Evolutionary conservation across 2,113 vertebrate species (phyloP).

Genomic region (Dendrocopos noguchii): DNA sequence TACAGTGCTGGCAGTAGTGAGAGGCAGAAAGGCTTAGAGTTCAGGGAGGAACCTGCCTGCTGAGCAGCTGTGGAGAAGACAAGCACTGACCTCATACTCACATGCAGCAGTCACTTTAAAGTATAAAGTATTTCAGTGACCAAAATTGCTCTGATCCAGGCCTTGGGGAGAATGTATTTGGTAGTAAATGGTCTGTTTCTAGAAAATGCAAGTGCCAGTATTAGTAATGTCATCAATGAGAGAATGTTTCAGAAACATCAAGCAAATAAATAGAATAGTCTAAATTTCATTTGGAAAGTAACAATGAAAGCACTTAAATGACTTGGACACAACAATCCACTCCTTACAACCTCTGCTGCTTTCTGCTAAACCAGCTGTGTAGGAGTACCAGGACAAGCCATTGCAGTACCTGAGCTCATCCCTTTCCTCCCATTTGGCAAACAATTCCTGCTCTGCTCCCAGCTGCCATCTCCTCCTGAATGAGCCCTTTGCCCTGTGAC

Average conservation of each 20-base stretch:
- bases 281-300: background rate
- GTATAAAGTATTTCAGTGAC: background rate
- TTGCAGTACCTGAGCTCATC: background rate
- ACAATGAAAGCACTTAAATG: background rate
- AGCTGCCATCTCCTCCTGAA: background rate
- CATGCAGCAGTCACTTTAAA: background rate
- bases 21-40: background rate
- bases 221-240: background rate
- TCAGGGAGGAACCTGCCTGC: background rate
- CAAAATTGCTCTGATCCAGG: background rate
- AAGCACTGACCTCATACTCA: background rate
- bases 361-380: background rate
- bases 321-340: background rate
- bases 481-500: background rate
- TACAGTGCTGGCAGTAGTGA: background rate
- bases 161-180: background rate
- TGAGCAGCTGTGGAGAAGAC: background rate
- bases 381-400: background rate
- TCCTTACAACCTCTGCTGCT: background rate
- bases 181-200: background rate
- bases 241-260: background rate
- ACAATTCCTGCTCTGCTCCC: background rate
- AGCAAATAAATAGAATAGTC: background rate
- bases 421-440: background rate
- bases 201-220: background rate